phyloP scores from a whole-genome alignment of 2,113 vertebrate genomes.

The Otocyon megalotis region DNA sequence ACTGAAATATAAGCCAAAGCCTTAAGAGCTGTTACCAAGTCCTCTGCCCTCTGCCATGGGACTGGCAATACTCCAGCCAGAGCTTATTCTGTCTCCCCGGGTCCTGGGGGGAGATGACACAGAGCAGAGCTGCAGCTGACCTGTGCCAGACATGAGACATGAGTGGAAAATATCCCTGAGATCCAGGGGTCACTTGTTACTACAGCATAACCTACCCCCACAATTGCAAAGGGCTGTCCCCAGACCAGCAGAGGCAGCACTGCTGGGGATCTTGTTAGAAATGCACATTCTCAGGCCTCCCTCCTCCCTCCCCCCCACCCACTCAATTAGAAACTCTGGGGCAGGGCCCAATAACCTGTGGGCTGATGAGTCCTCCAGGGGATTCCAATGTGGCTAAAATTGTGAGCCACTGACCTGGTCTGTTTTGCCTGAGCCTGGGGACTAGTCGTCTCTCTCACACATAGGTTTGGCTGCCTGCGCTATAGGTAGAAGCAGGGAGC shows the following conservation, averaged over 20 bases:
- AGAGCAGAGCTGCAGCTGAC: background rate
- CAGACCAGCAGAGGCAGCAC: background rate
- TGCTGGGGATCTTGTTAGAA: background rate
- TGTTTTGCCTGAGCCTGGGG: background rate
- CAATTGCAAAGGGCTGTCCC: background rate
- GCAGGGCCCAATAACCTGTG: background rate
- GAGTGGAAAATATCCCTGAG: background rate
- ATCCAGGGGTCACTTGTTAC: background rate
- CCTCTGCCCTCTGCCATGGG: background rate
- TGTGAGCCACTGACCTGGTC: background rate
- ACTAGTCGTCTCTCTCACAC: background rate
- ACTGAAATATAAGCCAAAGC: slow-evolving; percentile 13
- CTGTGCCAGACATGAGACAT: background rate
- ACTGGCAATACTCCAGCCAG: background rate
- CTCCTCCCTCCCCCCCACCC: background rate
- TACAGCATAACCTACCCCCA: background rate
- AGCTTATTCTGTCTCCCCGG: background rate
- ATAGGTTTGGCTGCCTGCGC: background rate
- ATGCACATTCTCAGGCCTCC: background rate
- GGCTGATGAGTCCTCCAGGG: background rate
- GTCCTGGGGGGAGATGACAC: background rate
- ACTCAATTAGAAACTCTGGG: background rate
- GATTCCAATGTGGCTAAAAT: background rate
- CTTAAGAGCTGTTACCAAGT: background rate
- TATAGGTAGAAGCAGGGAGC: background rate